Base-by-base conservation (phyloP, 1,140 invertebrate genomes). In the Polypedilum pembai region DNA sequence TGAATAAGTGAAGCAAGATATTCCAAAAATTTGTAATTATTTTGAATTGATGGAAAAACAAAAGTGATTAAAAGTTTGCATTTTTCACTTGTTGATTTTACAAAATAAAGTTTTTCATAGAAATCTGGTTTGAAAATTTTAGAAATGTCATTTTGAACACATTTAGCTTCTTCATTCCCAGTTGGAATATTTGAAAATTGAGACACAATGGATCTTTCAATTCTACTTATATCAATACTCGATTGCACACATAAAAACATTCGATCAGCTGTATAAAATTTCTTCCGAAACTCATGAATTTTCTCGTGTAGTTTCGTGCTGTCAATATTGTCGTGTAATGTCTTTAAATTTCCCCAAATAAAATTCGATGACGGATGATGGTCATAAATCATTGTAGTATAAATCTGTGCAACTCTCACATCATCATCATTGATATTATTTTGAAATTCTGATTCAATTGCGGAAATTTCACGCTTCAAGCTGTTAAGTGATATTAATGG, bases 381-480 rank as follows among this genome's bases (percentile, higher is more conserved):
- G 8, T 69, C 65, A 18, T 18, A 69, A 69, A 69, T 69, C 65
- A 69, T 69, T 18, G 65, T 21, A 56, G 21, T 7, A 56, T 24
- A 63, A 20, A 74, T 41, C n/a, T 63, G 86, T 74, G 82, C 76
- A 10, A 85, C 76, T 74, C 88, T 77, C 86, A 86, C 87, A 1
- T 79, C 76, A 79, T 89, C 88, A 77, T 80, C 84, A 75, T 85
- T 83, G 20, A 88, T 76, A 80, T 89, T 89, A 77, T 88, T 88
- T 75, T 86, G 84, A 80, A 89, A 85, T 77, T 90, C 93, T 69
- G 92, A 94, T 80, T 96, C 91, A 17, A 96, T 90, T 0, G 93
- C 91, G 82, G 94, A 91, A n/a, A 93, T 84, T 84, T 96, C 94
- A 69, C 93, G 84, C 69, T 90, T 87, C 83, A 95, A 95, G 0